These are phyloP conservation scores for Drosophila pseudotakahashii DNA, from an alignment of 2,888 invertebrate genomes.

Conservation along the genomic window DNA sequence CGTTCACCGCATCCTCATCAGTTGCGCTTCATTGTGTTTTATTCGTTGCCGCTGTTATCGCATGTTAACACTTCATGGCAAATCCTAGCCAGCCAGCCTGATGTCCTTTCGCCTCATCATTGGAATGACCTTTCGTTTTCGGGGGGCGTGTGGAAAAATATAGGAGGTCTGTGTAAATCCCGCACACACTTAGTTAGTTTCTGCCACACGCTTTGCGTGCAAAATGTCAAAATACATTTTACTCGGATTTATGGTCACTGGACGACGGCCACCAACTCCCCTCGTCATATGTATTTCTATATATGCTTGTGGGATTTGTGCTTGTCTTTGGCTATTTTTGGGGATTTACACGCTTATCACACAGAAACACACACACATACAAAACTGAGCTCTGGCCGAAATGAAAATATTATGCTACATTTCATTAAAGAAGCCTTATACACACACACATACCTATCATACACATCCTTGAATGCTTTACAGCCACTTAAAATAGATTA, in stretches of 20 bases:
- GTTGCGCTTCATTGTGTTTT: conserved; percentile 76
- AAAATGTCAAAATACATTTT: conserved; percentile 78
- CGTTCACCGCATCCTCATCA: conserved; percentile 57
- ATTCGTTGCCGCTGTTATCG: conserved; percentile 63
- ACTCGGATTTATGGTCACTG: conserved; percentile 76
- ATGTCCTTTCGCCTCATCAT: conserved; percentile 61
- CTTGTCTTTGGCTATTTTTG: conserved; percentile 66
- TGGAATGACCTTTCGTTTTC: conserved; percentile 67
- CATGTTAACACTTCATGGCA: conserved; percentile 79
- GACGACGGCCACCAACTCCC: conserved; percentile 32
- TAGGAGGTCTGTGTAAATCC: conserved; percentile 35
- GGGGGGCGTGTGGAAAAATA: conserved; percentile 8
- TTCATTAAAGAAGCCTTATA: conserved; percentile 54
- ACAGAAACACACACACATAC: conserved; percentile 37
- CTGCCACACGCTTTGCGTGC: conserved; percentile 63
- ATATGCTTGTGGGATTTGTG: conserved; percentile 55
- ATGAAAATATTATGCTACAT: conserved; percentile 73
- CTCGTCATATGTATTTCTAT: conserved; percentile 4
- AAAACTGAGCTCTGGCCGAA: conserved; percentile 33
- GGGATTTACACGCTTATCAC: conserved; percentile 74
- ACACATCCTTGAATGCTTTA: conserved; percentile 54
- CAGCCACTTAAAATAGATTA: conserved; percentile 77
- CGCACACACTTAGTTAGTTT: conserved; percentile 65
- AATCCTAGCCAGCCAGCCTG: conserved; percentile 48
- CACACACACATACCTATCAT: conserved; percentile 6